Evolutionary conservation across 2,797 vertebrate genomes (phyloP).

Genomic region (Sebastes melanostomus): DNA sequence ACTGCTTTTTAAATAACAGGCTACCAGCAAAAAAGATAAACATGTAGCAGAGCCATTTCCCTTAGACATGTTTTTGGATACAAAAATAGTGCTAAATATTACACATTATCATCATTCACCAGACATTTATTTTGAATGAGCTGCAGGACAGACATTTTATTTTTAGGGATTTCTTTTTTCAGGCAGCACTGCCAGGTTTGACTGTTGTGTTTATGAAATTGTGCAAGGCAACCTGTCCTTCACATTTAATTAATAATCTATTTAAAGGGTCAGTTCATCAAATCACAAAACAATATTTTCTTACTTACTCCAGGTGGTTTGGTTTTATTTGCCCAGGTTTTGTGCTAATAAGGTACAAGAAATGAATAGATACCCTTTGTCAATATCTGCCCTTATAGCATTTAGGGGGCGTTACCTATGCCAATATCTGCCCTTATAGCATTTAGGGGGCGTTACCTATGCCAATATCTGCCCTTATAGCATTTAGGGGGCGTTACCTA

Average conservation of each 20-base stretch:
- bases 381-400: too few relatives aligned
- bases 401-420: too few relatives aligned
- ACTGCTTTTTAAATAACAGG: conserved; percentile 67
- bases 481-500: accelerated
- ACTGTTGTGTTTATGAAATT: conserved; percentile 18
- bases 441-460: accelerated
- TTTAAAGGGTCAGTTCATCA: conserved; percentile 8
- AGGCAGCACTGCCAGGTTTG: conserved; percentile 14
- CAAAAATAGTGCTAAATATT: conserved; percentile 82
- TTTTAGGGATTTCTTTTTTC: background rate
- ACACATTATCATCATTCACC: conserved; percentile 66
- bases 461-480: too few relatives aligned
- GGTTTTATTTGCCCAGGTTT: background rate
- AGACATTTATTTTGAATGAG: conserved; percentile 56
- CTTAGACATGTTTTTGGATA: conserved; percentile 60
- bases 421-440: too few relatives aligned
- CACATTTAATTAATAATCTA: background rate
- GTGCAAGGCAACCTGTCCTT: conserved; percentile 10
- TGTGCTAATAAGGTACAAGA: background rate
- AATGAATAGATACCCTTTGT: background rate
- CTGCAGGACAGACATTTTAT: conserved; percentile 36
- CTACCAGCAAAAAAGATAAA: conserved; percentile 65
- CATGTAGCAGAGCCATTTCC: conserved; percentile 66
- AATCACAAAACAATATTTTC: background rate
- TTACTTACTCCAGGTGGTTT: background rate